Base-by-base conservation (phyloP, 2,113 vertebrate genomes). In the Microcebus jonahi region DNA sequence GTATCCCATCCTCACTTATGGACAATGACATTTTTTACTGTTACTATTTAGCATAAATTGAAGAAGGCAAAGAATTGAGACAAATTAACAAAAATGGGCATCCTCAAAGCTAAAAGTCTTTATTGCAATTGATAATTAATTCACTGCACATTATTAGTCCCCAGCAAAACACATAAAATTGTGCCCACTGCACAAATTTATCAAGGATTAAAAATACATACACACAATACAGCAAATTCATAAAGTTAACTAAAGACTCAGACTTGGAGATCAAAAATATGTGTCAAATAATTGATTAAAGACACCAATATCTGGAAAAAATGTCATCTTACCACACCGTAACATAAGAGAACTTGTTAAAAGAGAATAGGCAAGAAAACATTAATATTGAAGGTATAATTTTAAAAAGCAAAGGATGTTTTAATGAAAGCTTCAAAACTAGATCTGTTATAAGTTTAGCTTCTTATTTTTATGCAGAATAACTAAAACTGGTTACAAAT, bases 121-220 rank as follows among this genome's bases (percentile, higher is more conserved):
- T 83, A 21, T 27, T 85, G 39, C 57, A 97, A 70, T 45, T 97
- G 2, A 67, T n/a, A 97, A 86, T 76, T 90, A 79, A 90, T 15
- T 73, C 39, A 88, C 76, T 79, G 96, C 39, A 97, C 79, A 93
- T 63, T 63, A 12, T 77, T 2, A 96, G 25, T 88, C n/a, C 79
- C 21, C 17, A 92, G 92, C 42, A 97, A 97, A 96, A 97, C 5
- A 92, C 1, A 96, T 81, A 75, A 91, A 67, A 29, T 89, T 96
- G 96, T 93, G 36, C 5, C 70, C 67, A 85, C 53, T 2, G 92
- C 70, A 91, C 71, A 92, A 81, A 75, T 96, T 97, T 98, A 97
- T 93, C 57, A 53, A 94, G 91, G 2, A 95, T 65, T 50, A 97
- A 86, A 31, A 96, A 95, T 71, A 71, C 88, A 77, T 18, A 93